Evolutionary conservation across 23 tunicate genomes (phyloP).

Genomic region (Ciona savignyi): DNA sequence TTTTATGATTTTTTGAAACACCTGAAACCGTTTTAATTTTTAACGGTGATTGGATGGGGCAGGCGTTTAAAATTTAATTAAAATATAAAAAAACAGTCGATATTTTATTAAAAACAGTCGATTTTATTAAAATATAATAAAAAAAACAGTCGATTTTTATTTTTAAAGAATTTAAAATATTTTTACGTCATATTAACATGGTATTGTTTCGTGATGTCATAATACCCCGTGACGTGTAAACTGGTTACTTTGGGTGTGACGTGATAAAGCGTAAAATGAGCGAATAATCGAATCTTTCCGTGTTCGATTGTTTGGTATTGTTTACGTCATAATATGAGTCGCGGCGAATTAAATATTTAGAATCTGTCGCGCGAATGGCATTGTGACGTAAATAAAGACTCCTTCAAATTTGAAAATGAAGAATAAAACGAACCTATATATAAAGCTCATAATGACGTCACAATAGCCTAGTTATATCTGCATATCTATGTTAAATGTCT

Average conservation of each 20-base stretch:
- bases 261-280: too few species aligned
- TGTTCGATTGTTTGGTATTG: not conserved
- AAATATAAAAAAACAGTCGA: not conserved
- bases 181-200: not conserved
- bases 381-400: not conserved
- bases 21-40: too few species aligned
- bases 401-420: not conserved
- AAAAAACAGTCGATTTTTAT: too few species aligned
- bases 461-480: not conserved
- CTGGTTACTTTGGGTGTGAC: too few species aligned
- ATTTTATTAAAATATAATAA: too few species aligned
- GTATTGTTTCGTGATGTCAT: not conserved
- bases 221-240: not conserved
- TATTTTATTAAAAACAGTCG: too few species aligned
- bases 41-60: not conserved
- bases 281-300: too few species aligned
- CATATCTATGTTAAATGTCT: not conserved
- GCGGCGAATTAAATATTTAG: not conserved
- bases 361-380: not conserved
- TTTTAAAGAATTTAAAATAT: not conserved
- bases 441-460: not conserved
- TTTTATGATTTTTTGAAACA: too few species aligned
- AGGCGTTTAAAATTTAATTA: not conserved
- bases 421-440: too few species aligned
- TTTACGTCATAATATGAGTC: not conserved